These are phyloP conservation scores for Thermophis baileyi DNA, from an alignment of 2,113 vertebrate species.

Conservation along the genomic window DNA sequence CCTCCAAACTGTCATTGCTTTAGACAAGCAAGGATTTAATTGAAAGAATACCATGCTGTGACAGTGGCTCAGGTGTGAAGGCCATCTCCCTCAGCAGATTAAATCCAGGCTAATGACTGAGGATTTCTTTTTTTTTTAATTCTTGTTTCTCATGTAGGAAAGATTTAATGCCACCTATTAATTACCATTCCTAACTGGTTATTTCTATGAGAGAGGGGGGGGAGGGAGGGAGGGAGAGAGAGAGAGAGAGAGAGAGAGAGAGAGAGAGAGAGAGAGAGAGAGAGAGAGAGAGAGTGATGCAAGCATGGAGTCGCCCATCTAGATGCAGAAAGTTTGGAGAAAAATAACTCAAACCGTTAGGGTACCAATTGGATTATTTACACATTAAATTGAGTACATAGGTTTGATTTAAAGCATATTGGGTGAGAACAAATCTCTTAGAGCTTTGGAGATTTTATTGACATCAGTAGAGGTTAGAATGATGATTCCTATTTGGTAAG, in stretches of 20 bases:
- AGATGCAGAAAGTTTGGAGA: background rate
- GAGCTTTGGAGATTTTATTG: background rate
- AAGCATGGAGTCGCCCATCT: background rate
- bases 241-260: too few species aligned
- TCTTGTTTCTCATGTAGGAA: slow-evolving; percentile 43
- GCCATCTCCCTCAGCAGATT: slow-evolving; percentile 67
- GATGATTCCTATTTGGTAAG: background rate
- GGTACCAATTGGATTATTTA: slow-evolving; percentile 47
- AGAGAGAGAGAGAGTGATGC: background rate
- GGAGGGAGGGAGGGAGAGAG: too few species aligned
- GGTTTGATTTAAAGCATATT: slow-evolving; percentile 11
- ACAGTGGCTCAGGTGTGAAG: slow-evolving; percentile 70
- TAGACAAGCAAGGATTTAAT: slow-evolving; percentile 70
- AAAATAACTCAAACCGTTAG: slow-evolving; percentile 24
- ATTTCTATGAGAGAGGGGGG: slow-evolving; percentile 4
- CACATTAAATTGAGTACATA: slow-evolving; percentile 38
- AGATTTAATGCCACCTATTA: slow-evolving; percentile 69
- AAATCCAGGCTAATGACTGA: slow-evolving; percentile 64
- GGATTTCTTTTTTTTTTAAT: slow-evolving; percentile 56
- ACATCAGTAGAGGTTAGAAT: background rate
- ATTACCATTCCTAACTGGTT: slow-evolving; percentile 55
- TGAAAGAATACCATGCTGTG: slow-evolving; percentile 69
- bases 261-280: fast-evolving
- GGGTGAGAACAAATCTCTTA: background rate
- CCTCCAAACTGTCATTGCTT: slow-evolving; percentile 64